These are phyloP conservation scores for Haliclona indistincta DNA, from an alignment of 37 sponge, comb jelly and placozoan genomes.

Conservation along the genomic window DNA sequence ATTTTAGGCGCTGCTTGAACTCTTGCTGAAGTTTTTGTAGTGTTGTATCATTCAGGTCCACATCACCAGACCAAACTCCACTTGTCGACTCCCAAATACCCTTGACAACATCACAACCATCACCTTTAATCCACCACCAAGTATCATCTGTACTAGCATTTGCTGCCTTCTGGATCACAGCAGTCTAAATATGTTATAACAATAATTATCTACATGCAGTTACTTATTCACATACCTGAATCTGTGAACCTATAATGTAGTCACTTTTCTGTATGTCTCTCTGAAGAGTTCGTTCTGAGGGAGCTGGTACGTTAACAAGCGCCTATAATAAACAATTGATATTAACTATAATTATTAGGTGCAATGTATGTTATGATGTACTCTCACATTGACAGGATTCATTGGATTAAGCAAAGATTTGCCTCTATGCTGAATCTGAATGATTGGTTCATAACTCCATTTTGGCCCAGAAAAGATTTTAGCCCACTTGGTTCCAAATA, in stretches of 20 bases:
- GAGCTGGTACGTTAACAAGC: slow-evolving; percentile 24
- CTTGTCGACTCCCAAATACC: slow-evolving; percentile 21
- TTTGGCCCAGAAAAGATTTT: slow-evolving; percentile 27
- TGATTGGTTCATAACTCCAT: slow-evolving; percentile 3
- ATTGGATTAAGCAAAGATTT: not conserved
- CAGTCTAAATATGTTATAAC: not conserved
- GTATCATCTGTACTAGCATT: not conserved
- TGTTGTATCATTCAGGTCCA: slow-evolving; percentile 21
- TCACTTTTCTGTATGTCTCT: slow-evolving; percentile 16
- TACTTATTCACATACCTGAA: slow-evolving; percentile 19
- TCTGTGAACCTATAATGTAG: not conserved
- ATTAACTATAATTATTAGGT: no score
- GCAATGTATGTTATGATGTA: no score
- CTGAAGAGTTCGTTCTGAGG: slow-evolving; percentile 19
- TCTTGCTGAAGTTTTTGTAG: slow-evolving; percentile 2
- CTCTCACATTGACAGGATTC: not conserved
- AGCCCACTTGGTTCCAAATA: slow-evolving; percentile 41
- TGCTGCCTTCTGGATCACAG: slow-evolving; percentile 1
- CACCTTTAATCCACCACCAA: slow-evolving; percentile 40
- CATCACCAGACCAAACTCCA: slow-evolving; percentile 39
- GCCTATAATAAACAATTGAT: no score
- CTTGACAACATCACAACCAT: no score
- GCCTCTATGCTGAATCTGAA: no score
- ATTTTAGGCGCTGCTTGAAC: not conserved
- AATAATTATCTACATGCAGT: not conserved